These are phyloP conservation scores for Tetrapedia diversipes DNA, from an alignment of 2,888 invertebrate species.

Conservation along the genomic window DNA sequence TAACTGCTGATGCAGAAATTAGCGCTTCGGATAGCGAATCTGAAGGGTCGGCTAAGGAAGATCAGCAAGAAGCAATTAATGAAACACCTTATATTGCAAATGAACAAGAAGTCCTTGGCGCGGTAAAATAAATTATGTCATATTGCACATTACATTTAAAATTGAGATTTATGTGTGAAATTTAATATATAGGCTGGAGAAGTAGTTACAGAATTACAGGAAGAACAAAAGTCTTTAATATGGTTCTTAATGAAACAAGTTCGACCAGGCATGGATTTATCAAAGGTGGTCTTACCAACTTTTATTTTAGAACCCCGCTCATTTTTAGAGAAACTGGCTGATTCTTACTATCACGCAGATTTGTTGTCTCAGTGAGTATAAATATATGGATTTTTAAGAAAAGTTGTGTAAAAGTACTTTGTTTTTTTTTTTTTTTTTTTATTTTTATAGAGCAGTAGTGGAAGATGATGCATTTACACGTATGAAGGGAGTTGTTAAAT, in stretches of 20 bases:
- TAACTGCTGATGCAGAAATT: slow-evolving; percentile 84
- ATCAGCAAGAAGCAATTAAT: slow-evolving; percentile 81
- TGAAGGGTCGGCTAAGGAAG: slow-evolving; percentile 85
- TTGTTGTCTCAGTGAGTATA: slow-evolving; percentile 90
- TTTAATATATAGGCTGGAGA: slow-evolving; percentile 87
- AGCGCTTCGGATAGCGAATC: slow-evolving; percentile 86
- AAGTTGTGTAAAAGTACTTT: background rate
- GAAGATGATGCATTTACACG: slow-evolving; percentile 95
- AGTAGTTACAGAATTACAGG: slow-evolving; percentile 95
- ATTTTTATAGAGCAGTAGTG: slow-evolving; percentile 85
- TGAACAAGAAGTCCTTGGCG: slow-evolving; percentile 84
- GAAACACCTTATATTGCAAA: slow-evolving; percentile 84
- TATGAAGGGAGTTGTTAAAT: slow-evolving; percentile 94
- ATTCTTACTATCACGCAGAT: slow-evolving; percentile 97
- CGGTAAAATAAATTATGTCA: slow-evolving; percentile 77
- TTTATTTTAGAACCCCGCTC: slow-evolving; percentile 97
- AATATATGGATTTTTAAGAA: background rate
- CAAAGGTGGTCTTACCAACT: slow-evolving; percentile 96
- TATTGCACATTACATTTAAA: background rate
- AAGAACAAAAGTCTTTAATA: slow-evolving; percentile 96
- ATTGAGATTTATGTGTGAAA: background rate
- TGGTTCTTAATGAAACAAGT: slow-evolving; percentile 98
- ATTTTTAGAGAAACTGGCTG: slow-evolving; percentile 95
- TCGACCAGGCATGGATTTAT: slow-evolving; percentile 97
- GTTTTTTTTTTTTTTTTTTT: background rate